Conservation (phyloP, 2,888 invertebrate species). For the Pammene fasciana region DNA sequence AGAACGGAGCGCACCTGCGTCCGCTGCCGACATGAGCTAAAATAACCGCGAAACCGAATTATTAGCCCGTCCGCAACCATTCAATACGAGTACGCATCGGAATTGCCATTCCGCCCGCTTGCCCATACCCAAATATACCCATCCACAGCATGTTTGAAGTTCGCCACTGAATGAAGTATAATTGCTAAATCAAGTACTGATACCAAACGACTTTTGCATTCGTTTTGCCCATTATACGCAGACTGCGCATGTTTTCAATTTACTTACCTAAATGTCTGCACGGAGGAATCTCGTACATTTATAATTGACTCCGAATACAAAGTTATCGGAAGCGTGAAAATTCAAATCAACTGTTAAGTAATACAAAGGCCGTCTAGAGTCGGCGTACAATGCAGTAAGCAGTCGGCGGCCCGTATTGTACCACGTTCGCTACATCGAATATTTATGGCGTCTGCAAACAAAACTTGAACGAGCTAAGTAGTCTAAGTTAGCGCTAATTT, state of each 20-base stretch:
- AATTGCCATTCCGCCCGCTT: slow-evolving; percentile 62
- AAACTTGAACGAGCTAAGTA: slow-evolving; percentile 80
- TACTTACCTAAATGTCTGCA: not conserved
- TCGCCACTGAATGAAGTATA: slow-evolving; percentile 58
- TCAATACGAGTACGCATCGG: slow-evolving; percentile 65
- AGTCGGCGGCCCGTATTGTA: slow-evolving; percentile 64
- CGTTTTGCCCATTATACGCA: slow-evolving; percentile 1
- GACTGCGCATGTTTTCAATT: slow-evolving; percentile 7
- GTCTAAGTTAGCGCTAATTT: slow-evolving; percentile 80
- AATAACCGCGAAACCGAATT: slow-evolving; percentile 80
- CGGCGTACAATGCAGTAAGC: slow-evolving; percentile 60
- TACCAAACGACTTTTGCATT: slow-evolving; percentile 22
- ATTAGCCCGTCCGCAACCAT: slow-evolving; percentile 67
- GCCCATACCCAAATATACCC: slow-evolving; percentile 61
- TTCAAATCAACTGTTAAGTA: slow-evolving; percentile 56
- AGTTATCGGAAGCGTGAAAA: slow-evolving; percentile 46
- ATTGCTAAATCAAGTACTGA: slow-evolving; percentile 51
- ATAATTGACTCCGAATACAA: slow-evolving; percentile 26
- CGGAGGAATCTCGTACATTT: slow-evolving; percentile 8
- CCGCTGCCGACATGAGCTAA: slow-evolving; percentile 68
- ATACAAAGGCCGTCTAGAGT: slow-evolving; percentile 63
- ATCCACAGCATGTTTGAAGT: slow-evolving; percentile 45
- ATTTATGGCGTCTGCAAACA: slow-evolving; percentile 80
- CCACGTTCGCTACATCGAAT: slow-evolving; percentile 67
- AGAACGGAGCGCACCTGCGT: slow-evolving; percentile 68